Percentiles rank a stretch among this genome's conserved stretches.
phyloP scores from a whole-genome alignment of 2,797 vertebrate genomes.

The Onychomys torridus region DNA sequence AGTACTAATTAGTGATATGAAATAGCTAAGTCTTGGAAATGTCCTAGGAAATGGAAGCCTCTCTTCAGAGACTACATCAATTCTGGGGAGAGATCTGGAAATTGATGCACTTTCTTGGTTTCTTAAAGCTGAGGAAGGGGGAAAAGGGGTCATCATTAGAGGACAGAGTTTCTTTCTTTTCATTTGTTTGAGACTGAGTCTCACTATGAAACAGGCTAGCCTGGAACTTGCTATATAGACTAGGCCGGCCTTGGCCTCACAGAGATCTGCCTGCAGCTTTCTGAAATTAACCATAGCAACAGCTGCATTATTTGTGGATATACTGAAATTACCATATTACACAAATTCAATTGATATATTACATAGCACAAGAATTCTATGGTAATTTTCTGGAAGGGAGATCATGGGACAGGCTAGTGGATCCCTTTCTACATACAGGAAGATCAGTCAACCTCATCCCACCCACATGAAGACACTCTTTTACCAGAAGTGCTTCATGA shows the following conservation, averaged over 20 bases:
- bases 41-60: neutral
- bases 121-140: neutral
- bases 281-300: neutral
- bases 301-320: neutral
- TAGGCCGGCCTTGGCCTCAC: neutral
- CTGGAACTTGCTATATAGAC: neutral
- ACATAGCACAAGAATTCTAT: neutral
- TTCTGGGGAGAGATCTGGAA: neutral
- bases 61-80: neutral
- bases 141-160: neutral
- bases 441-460: neutral
- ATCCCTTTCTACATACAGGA: neutral
- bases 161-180: neutral
- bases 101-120: neutral
- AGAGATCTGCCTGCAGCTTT: neutral
- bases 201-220: neutral
- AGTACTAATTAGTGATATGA: neutral
- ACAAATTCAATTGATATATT: neutral
- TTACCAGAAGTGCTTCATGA: neutral
- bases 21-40: neutral
- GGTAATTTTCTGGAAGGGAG: neutral
- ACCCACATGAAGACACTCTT: neutral
- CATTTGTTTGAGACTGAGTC: neutral
- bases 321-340: neutral
- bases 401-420: neutral